These are phyloP conservation scores for Caenorhabditis sp. DNA, from an alignment of 2,888 invertebrate species.

Conservation along the genomic window DNA sequence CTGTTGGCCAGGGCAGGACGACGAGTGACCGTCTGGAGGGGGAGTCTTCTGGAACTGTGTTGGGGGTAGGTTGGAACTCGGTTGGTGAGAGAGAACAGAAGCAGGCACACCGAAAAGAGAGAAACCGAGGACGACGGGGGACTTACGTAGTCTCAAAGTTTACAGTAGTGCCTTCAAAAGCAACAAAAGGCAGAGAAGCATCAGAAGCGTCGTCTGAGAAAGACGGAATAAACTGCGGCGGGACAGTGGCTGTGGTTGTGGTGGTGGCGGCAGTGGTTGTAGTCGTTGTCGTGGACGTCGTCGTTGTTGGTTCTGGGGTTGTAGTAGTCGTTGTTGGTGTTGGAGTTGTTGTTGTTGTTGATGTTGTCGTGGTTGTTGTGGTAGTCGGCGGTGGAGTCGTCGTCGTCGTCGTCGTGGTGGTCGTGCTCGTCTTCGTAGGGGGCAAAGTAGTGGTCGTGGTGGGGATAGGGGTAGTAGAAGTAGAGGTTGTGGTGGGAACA, in stretches of 20 bases:
- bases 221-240: constrained; percentile 51
- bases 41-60: constrained; percentile 44
- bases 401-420: constrained; percentile 16
- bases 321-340: constrained; percentile 35
- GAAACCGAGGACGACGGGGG: constrained; percentile 16
- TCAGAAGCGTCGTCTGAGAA: constrained; percentile 55
- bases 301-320: constrained; percentile 6
- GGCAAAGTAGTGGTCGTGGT: constrained; percentile 14
- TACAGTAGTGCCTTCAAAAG: constrained; percentile 41
- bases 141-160: constrained; percentile 52
- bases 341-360: constrained; percentile 18
- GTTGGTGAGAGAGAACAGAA: constrained; percentile 19
- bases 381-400: constrained; percentile 22
- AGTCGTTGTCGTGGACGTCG: constrained; percentile 24
- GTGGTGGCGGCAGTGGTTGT: constrained; percentile 40
- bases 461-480: constrained; percentile 15
- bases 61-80: constrained; percentile 10
- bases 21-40: constrained; percentile 27
- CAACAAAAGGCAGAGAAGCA: constrained; percentile 31
- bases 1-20: constrained; percentile 38
- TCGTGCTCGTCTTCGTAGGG: constrained; percentile 13
- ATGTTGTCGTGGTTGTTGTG: not conserved
- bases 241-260: constrained; percentile 29
- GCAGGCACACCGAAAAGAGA: constrained; percentile 27
- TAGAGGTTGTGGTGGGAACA: constrained; percentile 4